Base-by-base conservation (phyloP, 2,113 vertebrate species). In the Capreolus pygargus region DNA sequence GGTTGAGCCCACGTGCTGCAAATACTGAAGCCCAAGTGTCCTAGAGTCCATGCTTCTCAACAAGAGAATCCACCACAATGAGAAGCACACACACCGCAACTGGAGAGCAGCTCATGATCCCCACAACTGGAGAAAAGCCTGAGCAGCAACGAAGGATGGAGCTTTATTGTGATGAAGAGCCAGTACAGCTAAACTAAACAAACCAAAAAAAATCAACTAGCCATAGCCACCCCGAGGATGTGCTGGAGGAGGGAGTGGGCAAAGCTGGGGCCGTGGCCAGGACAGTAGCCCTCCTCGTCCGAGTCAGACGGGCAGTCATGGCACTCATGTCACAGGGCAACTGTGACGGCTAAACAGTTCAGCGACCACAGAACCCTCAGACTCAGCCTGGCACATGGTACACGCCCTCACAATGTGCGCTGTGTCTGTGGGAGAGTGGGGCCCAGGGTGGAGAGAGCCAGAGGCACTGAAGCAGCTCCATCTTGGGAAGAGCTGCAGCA, bases 291-390 rank as follows among this genome's bases (percentile, higher is more conserved):
- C 4, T 50, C 64, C 28, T 36, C 0, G 0, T 39, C 61, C 5
- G 0, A 2, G 16, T 7, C 60, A 23, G 16, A 16, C 2, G 5
- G 89, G 27, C 39, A 23, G 33, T 28, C 33, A 25, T 1, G 27
- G 27, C 16, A 19, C 33, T 54, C 54, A 9, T 91, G 52, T 7
- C 60, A 3, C 21, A 60, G 28, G 88, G n/a, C 36, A 3, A 76
- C 61, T 16, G 61, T 28, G 82, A 27, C 4, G 55, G 57, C 7
- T 52, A 9, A 90, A 11, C 8, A 57, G 39, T 16, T 15, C n/a
- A 7, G 36, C 19, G 23, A 25, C 45, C 54, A 61, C 10, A 8
- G 83, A n/a, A 36, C 54, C 2, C 21, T 43, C 15, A 15, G 76
- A 17, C 16, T 23, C 33, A 16, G 27, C 27, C 58, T 6, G 57